phyloP scores from a whole-genome alignment of 2,797 vertebrate species.

The Prionace glauca region DNA sequence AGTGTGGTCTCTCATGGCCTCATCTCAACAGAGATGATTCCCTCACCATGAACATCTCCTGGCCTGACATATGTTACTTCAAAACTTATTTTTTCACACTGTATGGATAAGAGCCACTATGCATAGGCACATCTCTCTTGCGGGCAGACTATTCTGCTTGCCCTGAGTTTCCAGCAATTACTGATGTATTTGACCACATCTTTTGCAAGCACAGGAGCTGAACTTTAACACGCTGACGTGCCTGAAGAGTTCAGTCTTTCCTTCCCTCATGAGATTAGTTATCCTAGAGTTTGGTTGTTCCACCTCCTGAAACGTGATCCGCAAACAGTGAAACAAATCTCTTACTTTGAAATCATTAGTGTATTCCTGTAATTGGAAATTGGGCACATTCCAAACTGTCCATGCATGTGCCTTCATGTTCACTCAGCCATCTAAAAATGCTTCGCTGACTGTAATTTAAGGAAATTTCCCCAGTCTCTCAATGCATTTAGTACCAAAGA shows the following conservation, averaged over 20 bases:
- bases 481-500: no score
- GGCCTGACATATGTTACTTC: no score
- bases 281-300: neutral
- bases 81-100: no score
- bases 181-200: neutral
- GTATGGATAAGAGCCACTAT: no score
- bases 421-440: neutral
- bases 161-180: no score
- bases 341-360: neutral
- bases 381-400: neutral
- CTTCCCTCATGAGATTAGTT: neutral
- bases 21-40: no score
- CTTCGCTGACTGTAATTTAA: neutral
- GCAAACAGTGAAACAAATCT: neutral
- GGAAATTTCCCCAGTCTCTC: neutral
- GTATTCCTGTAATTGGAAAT: neutral
- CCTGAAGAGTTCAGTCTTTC: neutral
- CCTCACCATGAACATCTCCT: no score
- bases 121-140: no score
- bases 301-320: neutral
- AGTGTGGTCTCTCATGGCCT: no score
- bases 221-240: neutral
- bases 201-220: neutral
- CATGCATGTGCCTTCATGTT: neutral
- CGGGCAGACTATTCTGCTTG: no score